Conservation (phyloP, 2,113 vertebrate genomes). For the Scolopax mira region DNA sequence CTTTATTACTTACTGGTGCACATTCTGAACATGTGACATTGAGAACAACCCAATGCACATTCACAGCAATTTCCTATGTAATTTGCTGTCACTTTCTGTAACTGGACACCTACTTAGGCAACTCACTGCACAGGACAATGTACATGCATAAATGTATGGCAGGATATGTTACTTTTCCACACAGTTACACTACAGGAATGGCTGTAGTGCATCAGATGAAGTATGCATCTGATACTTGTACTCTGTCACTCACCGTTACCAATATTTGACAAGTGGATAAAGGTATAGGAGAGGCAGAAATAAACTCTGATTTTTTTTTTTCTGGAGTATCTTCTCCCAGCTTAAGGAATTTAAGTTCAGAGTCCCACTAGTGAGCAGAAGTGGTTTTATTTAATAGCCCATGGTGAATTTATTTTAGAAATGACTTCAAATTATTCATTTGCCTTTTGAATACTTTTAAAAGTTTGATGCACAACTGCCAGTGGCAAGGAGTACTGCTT, state of each 20-base stretch:
- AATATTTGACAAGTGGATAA: neutral
- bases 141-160: accelerated
- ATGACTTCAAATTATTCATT: neutral
- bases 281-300: neutral
- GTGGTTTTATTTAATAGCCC: neutral
- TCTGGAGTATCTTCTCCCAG: neutral
- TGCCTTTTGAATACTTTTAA: neutral
- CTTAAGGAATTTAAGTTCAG: neutral
- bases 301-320: neutral
- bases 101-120: neutral
- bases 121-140: neutral
- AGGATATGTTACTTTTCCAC: neutral
- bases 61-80: neutral
- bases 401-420: neutral
- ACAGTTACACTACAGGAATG: neutral
- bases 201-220: neutral
- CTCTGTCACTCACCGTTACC: neutral
- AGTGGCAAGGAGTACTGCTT: neutral
- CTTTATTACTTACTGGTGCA: neutral
- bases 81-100: neutral
- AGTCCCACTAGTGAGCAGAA: neutral
- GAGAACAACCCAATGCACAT: neutral
- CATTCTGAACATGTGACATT: neutral
- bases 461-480: neutral
- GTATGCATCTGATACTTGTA: neutral